Conservation (phyloP, 2,888 invertebrate species). For the Sabatieria punctata region DNA sequence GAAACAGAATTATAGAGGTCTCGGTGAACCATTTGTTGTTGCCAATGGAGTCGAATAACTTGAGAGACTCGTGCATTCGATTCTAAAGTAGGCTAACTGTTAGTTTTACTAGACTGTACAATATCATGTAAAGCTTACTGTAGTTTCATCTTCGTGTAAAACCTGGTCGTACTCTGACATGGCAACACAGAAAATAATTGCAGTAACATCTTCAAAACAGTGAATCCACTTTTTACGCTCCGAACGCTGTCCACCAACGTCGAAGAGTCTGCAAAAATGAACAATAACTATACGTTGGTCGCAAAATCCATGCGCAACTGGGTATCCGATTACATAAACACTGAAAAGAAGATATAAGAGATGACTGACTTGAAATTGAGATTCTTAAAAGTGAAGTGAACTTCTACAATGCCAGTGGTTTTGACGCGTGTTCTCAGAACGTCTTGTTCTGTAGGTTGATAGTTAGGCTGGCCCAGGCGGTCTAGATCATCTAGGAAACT, state of each 20-base stretch:
- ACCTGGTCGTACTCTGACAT: constrained; percentile 99
- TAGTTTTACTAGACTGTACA: too few species aligned
- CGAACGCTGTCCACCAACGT: constrained; percentile 96
- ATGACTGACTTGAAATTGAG: constrained; percentile 98
- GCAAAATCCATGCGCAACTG: too few species aligned
- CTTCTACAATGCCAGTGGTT: constrained; percentile 99
- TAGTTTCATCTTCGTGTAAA: constrained; percentile 98
- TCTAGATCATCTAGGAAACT: constrained; percentile 99
- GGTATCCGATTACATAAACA: too few species aligned
- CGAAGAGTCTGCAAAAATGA: constrained; percentile 64
- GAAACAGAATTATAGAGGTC: constrained; percentile 97
- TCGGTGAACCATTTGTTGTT: constrained; percentile 99
- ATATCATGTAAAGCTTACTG: constrained; percentile 50
- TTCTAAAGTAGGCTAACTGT: constrained; percentile 73
- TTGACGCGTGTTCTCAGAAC: constrained; percentile 97
- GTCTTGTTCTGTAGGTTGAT: constrained; percentile 99
- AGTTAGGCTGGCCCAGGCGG: constrained; percentile 92
- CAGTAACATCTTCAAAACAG: constrained; percentile 94
- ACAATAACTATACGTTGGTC: too few species aligned
- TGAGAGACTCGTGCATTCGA: constrained; percentile 99
- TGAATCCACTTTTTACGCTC: constrained; percentile 96
- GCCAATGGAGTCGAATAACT: constrained; percentile 98
- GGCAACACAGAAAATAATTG: constrained; percentile 99
- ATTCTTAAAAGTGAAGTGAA: constrained; percentile 99
- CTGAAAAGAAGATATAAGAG: too few species aligned